phyloP scores from a whole-genome alignment of 2,113 vertebrate genomes.

The Manacus vitellinus region DNA sequence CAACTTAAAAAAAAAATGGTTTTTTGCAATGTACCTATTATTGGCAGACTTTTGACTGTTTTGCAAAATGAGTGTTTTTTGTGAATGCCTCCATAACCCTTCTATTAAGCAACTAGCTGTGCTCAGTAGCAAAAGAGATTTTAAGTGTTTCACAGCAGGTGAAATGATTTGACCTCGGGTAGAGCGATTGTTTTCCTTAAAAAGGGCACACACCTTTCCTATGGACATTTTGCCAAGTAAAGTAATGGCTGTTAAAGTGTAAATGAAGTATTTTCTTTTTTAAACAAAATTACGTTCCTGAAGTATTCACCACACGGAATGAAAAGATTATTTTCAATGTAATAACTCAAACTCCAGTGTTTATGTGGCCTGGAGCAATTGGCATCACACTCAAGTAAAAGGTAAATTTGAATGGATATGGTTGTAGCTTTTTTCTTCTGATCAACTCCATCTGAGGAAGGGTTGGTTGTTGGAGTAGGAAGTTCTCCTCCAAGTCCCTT shows the following conservation, averaged over 20 bases:
- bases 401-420: background rate
- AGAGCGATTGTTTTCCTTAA: constrained; percentile 52
- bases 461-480: background rate
- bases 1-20: background rate
- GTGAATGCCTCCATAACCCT: constrained; percentile 26
- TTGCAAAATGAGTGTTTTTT: background rate
- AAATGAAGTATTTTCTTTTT: background rate
- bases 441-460: constrained; percentile 13
- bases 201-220: constrained; percentile 17
- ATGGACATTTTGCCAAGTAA: background rate
- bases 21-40: background rate
- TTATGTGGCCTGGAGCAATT: background rate
- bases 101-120: constrained; percentile 61
- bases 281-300: background rate
- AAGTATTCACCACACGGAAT: background rate
- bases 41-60: background rate
- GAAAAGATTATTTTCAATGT: background rate
- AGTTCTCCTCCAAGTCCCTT: background rate
- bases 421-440: background rate
- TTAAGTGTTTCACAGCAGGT: constrained; percentile 66
- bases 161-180: constrained; percentile 64
- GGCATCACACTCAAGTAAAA: background rate
- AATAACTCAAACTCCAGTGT: background rate
- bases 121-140: constrained; percentile 53
- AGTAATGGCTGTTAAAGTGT: background rate